Conservation (phyloP, 2,888 invertebrate genomes). For the Dyspetes luteomarginatus region DNA sequence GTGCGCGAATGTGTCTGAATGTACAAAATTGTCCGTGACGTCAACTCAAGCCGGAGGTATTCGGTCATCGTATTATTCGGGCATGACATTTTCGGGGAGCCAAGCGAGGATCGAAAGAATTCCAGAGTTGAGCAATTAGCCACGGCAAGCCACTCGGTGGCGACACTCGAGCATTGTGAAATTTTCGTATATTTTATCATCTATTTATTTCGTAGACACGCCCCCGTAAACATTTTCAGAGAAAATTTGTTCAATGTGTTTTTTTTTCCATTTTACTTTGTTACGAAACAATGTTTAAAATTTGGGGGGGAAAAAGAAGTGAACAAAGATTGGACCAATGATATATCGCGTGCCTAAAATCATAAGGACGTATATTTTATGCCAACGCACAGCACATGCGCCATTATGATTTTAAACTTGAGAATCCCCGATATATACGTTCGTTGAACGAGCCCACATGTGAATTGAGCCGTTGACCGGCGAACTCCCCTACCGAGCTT, state of each 20-base stretch:
- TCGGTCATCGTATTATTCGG: conserved; percentile 59
- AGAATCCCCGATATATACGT: not conserved
- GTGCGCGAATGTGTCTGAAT: conserved; percentile 39
- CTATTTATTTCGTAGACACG: not conserved
- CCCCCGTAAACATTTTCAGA: not conserved
- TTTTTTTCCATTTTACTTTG: not conserved
- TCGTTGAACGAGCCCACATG: conserved; percentile 44
- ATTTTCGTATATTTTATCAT: not conserved
- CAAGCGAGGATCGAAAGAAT: conserved; percentile 23
- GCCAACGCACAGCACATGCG: too few relatives aligned
- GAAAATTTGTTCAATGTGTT: not conserved
- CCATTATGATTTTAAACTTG: conserved; percentile 48
- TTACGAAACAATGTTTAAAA: not conserved
- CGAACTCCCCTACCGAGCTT: conserved; percentile 67
- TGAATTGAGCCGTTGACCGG: conserved; percentile 57
- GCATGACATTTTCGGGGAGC: conserved; percentile 10
- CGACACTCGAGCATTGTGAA: not conserved
- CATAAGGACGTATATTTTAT: too few relatives aligned
- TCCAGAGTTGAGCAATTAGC: conserved; percentile 28
- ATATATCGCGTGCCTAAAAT: not conserved
- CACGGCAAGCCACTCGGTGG: not conserved
- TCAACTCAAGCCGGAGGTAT: conserved; percentile 52
- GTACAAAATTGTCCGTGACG: conserved; percentile 56
- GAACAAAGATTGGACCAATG: not conserved
- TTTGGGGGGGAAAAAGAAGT: not conserved